Conservation (phyloP, 1,140 invertebrate species). For the Chrysopa pallens region DNA sequence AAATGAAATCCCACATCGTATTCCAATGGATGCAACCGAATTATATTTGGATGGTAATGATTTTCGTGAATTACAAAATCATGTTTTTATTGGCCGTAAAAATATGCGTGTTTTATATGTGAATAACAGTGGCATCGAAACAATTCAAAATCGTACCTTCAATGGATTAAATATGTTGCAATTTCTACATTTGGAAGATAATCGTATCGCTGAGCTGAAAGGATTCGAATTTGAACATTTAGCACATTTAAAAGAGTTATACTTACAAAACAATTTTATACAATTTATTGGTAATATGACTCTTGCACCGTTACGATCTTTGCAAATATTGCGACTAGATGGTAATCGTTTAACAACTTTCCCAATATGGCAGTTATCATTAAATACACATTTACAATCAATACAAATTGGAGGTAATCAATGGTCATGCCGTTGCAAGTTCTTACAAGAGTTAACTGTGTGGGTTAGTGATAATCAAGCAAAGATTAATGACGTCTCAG, state of each 20-base stretch:
- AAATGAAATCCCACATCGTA: constrained; percentile 57
- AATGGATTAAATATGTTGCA: constrained; percentile 69
- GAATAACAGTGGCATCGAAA: constrained; percentile 68
- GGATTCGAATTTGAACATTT: constrained; percentile 84
- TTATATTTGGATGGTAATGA: constrained; percentile 82
- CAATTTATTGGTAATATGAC: constrained; percentile 62
- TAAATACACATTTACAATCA: constrained; percentile 47
- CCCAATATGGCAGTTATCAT: constrained; percentile 64
- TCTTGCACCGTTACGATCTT: constrained; percentile 51
- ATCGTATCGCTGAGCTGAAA: constrained; percentile 56
- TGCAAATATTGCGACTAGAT: constrained; percentile 66
- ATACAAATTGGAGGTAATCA: constrained; percentile 61
- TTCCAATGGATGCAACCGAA: constrained; percentile 88
- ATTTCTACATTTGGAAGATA: constrained; percentile 70
- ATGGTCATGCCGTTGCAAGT: constrained; percentile 82
- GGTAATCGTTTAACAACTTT: constrained; percentile 68
- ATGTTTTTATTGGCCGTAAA: constrained; percentile 81
- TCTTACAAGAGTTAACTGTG: constrained; percentile 64
- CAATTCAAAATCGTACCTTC: constrained; percentile 82
- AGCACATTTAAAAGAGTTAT: constrained; percentile 59
- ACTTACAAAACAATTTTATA: constrained; percentile 74
- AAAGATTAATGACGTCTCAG: constrained; percentile 56
- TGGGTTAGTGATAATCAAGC: constrained; percentile 68
- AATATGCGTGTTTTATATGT: constrained; percentile 73
- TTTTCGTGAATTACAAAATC: constrained; percentile 65